Evolutionary conservation across 2,888 invertebrate species (phyloP).

Genomic region (Drosophila formosana): DNA sequence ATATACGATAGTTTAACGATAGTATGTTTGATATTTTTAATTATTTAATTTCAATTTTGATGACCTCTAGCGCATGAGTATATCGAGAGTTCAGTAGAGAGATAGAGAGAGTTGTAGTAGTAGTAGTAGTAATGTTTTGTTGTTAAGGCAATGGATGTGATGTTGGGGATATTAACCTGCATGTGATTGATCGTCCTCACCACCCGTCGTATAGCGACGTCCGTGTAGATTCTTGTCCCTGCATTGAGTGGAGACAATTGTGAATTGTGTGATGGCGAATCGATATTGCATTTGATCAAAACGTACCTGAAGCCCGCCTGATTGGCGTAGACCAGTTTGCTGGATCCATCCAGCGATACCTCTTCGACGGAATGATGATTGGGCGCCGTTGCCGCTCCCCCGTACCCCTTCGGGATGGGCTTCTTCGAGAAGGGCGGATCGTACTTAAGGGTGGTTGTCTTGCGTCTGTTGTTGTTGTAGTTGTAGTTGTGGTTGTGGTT

Average conservation of each 20-base stretch:
- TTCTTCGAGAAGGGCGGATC: constrained; percentile 95
- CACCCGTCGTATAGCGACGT: constrained; percentile 90
- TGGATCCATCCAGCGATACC: constrained; percentile 91
- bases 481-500: too few relatives aligned
- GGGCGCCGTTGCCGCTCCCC: constrained; percentile 87
- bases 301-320: constrained; percentile 89
- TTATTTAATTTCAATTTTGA: constrained; percentile 11
- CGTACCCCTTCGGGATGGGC: constrained; percentile 90
- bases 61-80: constrained; percentile 45
- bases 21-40: constrained; percentile 13
- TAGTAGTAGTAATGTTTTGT: constrained; percentile 2
- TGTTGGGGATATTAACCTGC: constrained; percentile 87
- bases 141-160: constrained; percentile 6
- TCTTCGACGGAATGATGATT: constrained; percentile 92
- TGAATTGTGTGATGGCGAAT: not conserved
- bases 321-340: constrained; percentile 93
- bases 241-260: constrained; percentile 51
- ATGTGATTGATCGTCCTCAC: constrained; percentile 91
- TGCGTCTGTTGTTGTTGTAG: constrained; percentile 88
- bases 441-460: constrained; percentile 94
- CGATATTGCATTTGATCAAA: not conserved
- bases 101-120: not conserved
- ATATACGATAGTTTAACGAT: constrained; percentile 12
- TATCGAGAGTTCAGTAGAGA: constrained; percentile 6
- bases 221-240: constrained; percentile 94